A percentile compares a stretch with the other conserved stretches of the same genome.
Evolutionary conservation across 2,888 invertebrate species (phyloP).

Genomic region (Oscheius sp.): DNA sequence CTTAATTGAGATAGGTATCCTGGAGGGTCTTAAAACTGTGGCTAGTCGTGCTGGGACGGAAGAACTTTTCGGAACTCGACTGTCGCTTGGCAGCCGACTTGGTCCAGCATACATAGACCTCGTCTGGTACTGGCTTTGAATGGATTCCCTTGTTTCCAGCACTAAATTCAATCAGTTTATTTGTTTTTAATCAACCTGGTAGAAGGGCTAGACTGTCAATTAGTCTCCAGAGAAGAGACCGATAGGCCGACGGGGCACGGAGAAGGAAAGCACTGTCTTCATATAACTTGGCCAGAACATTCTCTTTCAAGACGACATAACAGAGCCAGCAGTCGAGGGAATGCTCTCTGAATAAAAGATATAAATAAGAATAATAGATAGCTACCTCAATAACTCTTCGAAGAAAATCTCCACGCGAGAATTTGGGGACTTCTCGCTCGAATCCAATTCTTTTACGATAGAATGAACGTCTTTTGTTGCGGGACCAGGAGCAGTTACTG

Average conservation of each 20-base stretch:
- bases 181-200: slow-evolving; percentile 70
- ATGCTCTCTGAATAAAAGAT: slow-evolving; percentile 42
- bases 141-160: slow-evolving; percentile 15
- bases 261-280: slow-evolving; percentile 80
- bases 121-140: slow-evolving; percentile 24
- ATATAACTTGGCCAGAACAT: slow-evolving; percentile 81
- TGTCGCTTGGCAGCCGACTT: slow-evolving; percentile 60
- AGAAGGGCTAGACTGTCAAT: slow-evolving; percentile 83
- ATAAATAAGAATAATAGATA: too few species aligned
- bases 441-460: slow-evolving; percentile 59
- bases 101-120: slow-evolving; percentile 34
- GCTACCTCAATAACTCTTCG: slow-evolving; percentile 58
- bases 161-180: too few species aligned
- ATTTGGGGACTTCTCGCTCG: slow-evolving; percentile 59
- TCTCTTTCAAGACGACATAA: slow-evolving; percentile 82
- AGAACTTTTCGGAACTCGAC: slow-evolving; percentile 68
- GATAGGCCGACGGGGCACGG: slow-evolving; percentile 76
- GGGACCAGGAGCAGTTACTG: slow-evolving; percentile 62
- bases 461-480: slow-evolving; percentile 62
- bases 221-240: slow-evolving; percentile 79
- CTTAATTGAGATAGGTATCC: slow-evolving; percentile 44
- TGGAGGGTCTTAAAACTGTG: slow-evolving; percentile 31
- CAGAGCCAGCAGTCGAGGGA: slow-evolving; percentile 84
- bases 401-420: slow-evolving; percentile 63
- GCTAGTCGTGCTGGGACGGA: slow-evolving; percentile 66